Base-by-base conservation (phyloP, 1,140 invertebrate genomes). In the Carcinoscorpius rotundicauda region DNA sequence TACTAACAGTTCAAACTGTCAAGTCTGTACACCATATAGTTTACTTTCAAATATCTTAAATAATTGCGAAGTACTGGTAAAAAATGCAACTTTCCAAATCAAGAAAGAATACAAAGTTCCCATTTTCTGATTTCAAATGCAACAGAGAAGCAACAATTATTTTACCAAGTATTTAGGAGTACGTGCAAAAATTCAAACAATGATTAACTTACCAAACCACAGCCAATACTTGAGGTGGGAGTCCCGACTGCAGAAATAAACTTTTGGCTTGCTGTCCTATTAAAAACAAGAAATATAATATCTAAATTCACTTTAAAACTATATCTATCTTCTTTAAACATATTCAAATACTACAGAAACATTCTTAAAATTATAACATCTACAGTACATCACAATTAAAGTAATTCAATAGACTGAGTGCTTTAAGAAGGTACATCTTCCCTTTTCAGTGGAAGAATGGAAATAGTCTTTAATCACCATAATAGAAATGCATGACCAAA, bases 221-320 rank as follows among this genome's bases (percentile, higher is more conserved):
- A 55, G 92, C 94, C 5, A 99, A 80, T 62, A 95, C 80, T 49
- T 83, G 78, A 1, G 91, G 89, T 59, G 92, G 90, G 60, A 99
- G 78, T 74, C 93, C 89, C 2, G 93, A 97, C 76, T 91, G 89
- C 52, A 99, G 79, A 71, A 99, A 88, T 76, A 97, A 96, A 61
- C 86, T 86, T 80, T 93, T 95, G 0, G 93, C 95, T 77, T 98
- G 93, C 68, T 92, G 90, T 3, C 94, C 95, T 65, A 87, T 29
- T 29, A 29, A 29, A 29, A 29, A 29, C 89, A n/a, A 95, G 82
- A 70, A 67, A 69, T 29, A 63, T 65, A 58, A 61, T 61, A 58
- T 55, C 8, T 11, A 29, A 51, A 66, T 51, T 56, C 49, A 69
- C 9, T 53, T 52, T 55, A 11, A 52, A 50, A 50, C 58, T 8